Conservation (phyloP, 2,888 invertebrate species). For the Tanypteryx hageni region DNA sequence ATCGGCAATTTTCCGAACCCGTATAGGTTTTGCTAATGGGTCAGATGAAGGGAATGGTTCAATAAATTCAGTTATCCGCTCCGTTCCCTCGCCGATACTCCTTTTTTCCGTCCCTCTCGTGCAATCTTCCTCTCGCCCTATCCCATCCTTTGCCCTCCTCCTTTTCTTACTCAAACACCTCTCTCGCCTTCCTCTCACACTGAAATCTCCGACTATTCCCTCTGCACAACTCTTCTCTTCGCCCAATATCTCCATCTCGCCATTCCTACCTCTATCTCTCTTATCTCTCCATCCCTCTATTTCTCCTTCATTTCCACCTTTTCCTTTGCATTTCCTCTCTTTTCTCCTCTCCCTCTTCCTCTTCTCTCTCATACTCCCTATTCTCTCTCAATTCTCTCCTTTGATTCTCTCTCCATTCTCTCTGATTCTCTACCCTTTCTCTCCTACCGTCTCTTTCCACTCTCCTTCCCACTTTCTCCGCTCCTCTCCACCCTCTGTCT, state of each 20-base stretch:
- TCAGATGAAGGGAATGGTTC: not conserved
- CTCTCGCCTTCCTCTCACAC: not conserved
- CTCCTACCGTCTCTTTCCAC: not conserved
- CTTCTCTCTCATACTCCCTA: too few relatives aligned
- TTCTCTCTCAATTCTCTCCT: not conserved
- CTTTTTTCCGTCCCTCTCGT: not conserved
- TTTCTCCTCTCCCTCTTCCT: not conserved
- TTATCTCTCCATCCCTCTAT: slow-evolving; percentile 45
- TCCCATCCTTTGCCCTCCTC: not conserved
- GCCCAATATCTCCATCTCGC: not conserved
- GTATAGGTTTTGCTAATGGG: not conserved
- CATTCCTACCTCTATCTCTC: not conserved
- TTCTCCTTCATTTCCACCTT: slow-evolving; percentile 67
- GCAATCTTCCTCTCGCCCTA: not conserved
- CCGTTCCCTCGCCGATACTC: not conserved
- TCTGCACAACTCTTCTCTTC: not conserved
- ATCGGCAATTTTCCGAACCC: slow-evolving; percentile 26
- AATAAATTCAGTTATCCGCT: slow-evolving; percentile 39
- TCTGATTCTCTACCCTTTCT: not conserved
- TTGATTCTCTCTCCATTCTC: too few relatives aligned
- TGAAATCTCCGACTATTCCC: not conserved
- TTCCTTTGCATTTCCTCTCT: not conserved
- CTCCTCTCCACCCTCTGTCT: not conserved
- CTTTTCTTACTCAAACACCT: not conserved
- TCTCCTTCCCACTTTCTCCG: not conserved